Base-by-base conservation (phyloP, 2,888 invertebrate species). In the Herminia tarsipennalis region DNA sequence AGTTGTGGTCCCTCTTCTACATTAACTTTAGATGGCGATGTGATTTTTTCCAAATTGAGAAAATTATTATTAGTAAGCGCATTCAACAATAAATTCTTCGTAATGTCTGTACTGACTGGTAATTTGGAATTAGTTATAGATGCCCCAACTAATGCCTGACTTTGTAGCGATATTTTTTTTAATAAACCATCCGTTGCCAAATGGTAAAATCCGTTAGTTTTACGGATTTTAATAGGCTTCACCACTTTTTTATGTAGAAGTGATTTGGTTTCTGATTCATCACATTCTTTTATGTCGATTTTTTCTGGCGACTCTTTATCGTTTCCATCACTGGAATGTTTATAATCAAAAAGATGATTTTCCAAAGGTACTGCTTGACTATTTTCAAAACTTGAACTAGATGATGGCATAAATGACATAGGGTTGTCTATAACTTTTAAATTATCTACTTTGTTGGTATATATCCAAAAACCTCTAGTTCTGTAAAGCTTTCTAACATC, bases 401-500 rank as follows among this genome's bases (percentile, higher is more conserved):
- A 55, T 35, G 57, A 22, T 10, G 83, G 76, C 56, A 90, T 76
- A 65, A 81, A 89, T 21, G 76, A 76, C 45, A 88, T 55, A 5
- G 90, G 90, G 55, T 88, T 81, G 51, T 87, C 82, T 44, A 91
- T 77, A 13, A 91, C 80, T 60, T 81, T 80, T 9, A 73, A 50
- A 64, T 90, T 84, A 50, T 90, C 86, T 18, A 81, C 40, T 71
- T 85, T 88, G 53, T 83, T 83, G 1, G 84, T 86, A 9, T 66
- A 78, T 30, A 91, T 83, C 89, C 91, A 91, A 51, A 81, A 73
- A 35, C 91, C 91, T 67, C 83, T 78, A 9, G 87, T 86, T 51
- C 58, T 70, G 33, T 68, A 77, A 14, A 49, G 32, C 44, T 61
- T 76, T 51, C 33, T 48, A 4, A 52, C 29, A n/a, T 66, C 45